Conservation (phyloP, 1,140 invertebrate genomes). For the Pantala flavescens region DNA sequence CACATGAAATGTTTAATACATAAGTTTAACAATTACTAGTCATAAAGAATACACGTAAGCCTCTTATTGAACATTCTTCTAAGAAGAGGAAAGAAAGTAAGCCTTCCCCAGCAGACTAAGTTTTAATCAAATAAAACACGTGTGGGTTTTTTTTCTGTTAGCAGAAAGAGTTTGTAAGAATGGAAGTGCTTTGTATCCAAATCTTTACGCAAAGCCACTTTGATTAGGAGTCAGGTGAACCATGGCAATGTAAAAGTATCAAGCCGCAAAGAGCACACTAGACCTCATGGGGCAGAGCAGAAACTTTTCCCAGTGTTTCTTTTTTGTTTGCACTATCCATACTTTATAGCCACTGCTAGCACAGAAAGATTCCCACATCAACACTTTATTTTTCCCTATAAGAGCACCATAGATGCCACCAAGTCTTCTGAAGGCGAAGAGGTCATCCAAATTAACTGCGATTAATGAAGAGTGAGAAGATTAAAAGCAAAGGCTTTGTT, state of each 20-base stretch:
- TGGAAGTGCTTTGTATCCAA: conserved; percentile 24
- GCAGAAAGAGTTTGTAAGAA: conserved; percentile 21
- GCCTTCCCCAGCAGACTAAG: conserved; percentile 9
- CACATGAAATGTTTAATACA: conserved; percentile 15
- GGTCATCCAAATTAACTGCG: conserved; percentile 4
- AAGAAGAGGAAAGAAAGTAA: conserved; percentile 12
- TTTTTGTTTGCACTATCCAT: conserved; percentile 8
- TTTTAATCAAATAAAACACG: conserved; percentile 6
- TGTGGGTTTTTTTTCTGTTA: conserved; percentile 15
- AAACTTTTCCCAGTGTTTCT: neutral
- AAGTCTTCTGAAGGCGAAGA: neutral
- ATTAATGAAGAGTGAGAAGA: neutral
- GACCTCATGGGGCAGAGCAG: neutral
- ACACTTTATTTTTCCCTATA: neutral
- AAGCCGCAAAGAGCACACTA: conserved; percentile 8
- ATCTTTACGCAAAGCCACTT: conserved; percentile 17
- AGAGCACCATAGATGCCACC: conserved; percentile 7
- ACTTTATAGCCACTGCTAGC: conserved; percentile 7
- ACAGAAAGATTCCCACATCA: conserved; percentile 5
- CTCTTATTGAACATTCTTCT: conserved; percentile 11
- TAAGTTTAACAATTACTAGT: conserved; percentile 17
- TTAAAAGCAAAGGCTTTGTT: neutral
- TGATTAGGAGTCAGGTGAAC: conserved; percentile 16
- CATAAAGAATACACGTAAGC: conserved; percentile 17
- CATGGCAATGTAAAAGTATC: conserved; percentile 4